Conservation (phyloP, 2,113 vertebrate species). For the Promerops cafer region DNA sequence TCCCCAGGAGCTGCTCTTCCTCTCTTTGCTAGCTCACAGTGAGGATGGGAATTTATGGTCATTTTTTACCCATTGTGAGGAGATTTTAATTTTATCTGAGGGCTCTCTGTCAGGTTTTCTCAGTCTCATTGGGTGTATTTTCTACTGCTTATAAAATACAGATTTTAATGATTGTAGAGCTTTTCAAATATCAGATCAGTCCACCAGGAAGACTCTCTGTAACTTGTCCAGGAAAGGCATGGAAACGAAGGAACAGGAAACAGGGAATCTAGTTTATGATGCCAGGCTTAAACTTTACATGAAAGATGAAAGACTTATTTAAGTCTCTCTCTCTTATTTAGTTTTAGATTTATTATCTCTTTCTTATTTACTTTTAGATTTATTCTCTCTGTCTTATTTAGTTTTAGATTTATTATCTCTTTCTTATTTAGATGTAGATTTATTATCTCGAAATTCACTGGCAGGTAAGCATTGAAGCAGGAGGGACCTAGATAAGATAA, state of each 20-base stretch:
- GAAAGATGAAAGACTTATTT: background rate
- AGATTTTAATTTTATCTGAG: background rate
- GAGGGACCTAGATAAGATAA: background rate
- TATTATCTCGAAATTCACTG: background rate
- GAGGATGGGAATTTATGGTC: background rate
- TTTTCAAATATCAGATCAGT: background rate
- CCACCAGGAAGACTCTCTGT: background rate
- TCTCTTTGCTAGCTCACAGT: background rate
- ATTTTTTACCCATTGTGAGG: background rate
- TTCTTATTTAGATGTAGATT: background rate
- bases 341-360: background rate
- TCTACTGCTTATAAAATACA: background rate
- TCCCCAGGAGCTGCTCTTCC: background rate
- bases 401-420: background rate
- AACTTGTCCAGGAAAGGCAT: background rate
- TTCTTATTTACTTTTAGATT: background rate
- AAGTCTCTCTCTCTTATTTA: background rate
- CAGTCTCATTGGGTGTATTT: background rate
- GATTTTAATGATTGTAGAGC: background rate
- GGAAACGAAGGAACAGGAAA: background rate
- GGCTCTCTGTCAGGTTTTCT: background rate
- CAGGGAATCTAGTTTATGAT: background rate
- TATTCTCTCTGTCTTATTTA: background rate
- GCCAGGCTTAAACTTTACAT: background rate
- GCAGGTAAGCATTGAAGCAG: background rate